Conservation (phyloP, 2,888 invertebrate genomes). For the Pardosa pseudoannulata region DNA sequence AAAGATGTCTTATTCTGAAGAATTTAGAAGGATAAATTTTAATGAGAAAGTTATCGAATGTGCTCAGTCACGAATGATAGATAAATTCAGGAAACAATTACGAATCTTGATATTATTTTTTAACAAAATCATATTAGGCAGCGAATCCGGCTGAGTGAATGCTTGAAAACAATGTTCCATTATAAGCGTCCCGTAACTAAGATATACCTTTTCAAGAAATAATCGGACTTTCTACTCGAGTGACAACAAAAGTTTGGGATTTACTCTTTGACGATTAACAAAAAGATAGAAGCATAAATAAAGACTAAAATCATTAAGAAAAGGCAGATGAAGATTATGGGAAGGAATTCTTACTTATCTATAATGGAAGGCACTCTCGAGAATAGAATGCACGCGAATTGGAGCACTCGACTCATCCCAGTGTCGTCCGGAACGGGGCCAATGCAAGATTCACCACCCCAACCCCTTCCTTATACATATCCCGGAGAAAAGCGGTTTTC, state of each 20-base stretch:
- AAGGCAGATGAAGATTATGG: constrained; percentile 1
- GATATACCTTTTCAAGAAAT: not conserved
- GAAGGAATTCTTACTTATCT: constrained; percentile 4
- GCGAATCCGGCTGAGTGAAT: not conserved
- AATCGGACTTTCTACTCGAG: not conserved
- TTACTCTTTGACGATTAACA: not conserved
- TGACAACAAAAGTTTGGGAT: not conserved
- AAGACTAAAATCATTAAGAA: not conserved
- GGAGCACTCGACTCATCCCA: constrained; percentile 35
- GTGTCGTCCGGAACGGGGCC: constrained; percentile 22
- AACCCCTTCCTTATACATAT: constrained; percentile 42
- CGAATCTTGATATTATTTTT: not conserved
- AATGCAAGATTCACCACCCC: not conserved
- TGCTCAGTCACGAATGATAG: no score
- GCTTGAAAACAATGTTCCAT: not conserved
- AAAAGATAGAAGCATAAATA: constrained; percentile 8
- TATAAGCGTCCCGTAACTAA: not conserved
- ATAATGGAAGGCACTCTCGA: constrained; percentile 2
- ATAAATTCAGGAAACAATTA: no score
- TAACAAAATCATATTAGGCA: not conserved
- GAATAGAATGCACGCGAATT: not conserved
- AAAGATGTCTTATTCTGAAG: no score
- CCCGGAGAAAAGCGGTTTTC: constrained; percentile 64
- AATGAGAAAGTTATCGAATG: no score
- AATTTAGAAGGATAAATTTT: no score